phyloP scores from a whole-genome alignment of 1,140 invertebrate species.

The Drosophila asahinai region DNA sequence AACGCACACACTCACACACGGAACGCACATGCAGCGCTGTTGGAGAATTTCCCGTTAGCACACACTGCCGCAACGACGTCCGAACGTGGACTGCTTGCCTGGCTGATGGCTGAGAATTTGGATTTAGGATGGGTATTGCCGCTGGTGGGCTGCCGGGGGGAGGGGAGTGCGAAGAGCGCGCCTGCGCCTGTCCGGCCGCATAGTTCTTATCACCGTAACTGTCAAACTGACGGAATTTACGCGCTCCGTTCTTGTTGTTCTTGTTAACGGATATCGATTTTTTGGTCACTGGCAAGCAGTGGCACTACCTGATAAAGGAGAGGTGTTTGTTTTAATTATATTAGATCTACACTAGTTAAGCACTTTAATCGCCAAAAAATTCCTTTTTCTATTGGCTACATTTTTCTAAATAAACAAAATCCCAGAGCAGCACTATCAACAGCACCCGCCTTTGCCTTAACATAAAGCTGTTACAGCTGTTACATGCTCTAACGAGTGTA shows the following conservation, averaged over 20 bases:
- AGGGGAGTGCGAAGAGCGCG: slow-evolving; percentile 30
- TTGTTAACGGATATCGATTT: slow-evolving; percentile 63
- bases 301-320: background rate
- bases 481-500: slow-evolving; percentile 25
- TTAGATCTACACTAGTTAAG: background rate
- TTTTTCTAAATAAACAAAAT: slow-evolving; percentile 12
- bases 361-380: background rate
- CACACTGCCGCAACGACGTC: slow-evolving; percentile 67
- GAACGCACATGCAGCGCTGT: slow-evolving; percentile 70
- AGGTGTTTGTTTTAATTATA: background rate
- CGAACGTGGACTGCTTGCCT: slow-evolving; percentile 65
- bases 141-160: background rate
- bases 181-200: slow-evolving; percentile 22
- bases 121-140: slow-evolving; percentile 39
- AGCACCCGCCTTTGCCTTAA: background rate
- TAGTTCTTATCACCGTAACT: slow-evolving; percentile 46
- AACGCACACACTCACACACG: slow-evolving; percentile 41
- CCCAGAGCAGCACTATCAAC: slow-evolving; percentile 12
- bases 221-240: slow-evolving; percentile 59
- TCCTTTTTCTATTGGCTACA: background rate
- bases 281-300: slow-evolving; percentile 3
- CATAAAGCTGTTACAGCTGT: slow-evolving; percentile 6
- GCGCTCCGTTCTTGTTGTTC: slow-evolving; percentile 33
- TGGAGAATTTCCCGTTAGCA: slow-evolving; percentile 55
- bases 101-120: slow-evolving; percentile 21